phyloP scores from a whole-genome alignment of 2,113 vertebrate species.

The Nicator chloris region DNA sequence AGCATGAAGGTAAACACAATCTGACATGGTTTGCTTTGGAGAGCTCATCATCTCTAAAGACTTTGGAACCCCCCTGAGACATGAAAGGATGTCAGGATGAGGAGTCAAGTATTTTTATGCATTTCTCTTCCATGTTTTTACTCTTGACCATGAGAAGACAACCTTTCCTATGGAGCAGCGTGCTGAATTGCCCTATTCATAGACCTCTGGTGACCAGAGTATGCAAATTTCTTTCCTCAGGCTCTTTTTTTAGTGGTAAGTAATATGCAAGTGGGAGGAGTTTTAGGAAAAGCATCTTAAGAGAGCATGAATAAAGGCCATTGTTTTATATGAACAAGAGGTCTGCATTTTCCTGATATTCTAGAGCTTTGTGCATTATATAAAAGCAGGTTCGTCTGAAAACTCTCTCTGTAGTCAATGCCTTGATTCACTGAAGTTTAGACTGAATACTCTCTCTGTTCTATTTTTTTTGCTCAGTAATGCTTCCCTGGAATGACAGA shows the following conservation, averaged over 20 bases:
- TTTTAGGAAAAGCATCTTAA: not conserved
- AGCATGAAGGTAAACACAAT: not conserved
- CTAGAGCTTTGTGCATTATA: not conserved
- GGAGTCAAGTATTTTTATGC: not conserved
- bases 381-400: not conserved
- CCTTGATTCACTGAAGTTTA: not conserved
- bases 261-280: not conserved
- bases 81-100: not conserved
- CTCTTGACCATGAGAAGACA: not conserved
- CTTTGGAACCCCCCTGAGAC: not conserved
- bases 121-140: not conserved
- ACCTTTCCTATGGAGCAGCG: not conserved
- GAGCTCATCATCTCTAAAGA: not conserved
- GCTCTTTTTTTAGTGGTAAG: not conserved
- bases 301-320: not conserved
- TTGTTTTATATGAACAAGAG: not conserved
- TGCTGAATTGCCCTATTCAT: not conserved
- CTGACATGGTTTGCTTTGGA: not conserved
- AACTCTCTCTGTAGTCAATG: not conserved
- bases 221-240: not conserved
- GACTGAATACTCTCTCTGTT: not conserved
- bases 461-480: not conserved
- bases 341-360: not conserved
- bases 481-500: not conserved
- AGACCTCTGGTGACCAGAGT: not conserved